Evolutionary conservation across 2,113 vertebrate genomes (phyloP).

Genomic region (Cepphus grylle): DNA sequence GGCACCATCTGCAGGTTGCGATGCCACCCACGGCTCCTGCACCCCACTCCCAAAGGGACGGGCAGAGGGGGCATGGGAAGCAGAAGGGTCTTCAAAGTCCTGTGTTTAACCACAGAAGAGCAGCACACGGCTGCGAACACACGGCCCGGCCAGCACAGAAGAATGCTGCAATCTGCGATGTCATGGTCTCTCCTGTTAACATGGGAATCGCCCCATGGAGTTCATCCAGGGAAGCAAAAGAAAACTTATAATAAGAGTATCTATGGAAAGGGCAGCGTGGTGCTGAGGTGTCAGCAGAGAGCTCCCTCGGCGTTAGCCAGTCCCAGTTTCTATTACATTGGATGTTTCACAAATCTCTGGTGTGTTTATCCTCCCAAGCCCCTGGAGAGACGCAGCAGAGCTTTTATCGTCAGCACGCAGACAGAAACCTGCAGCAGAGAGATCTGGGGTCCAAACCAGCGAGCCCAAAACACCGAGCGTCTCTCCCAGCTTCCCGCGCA

Average conservation of each 20-base stretch:
- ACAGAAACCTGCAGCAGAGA: neutral
- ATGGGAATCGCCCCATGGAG: fast-evolving
- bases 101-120: fast-evolving
- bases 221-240: neutral
- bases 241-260: fast-evolving
- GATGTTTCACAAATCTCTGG: fast-evolving
- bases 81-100: fast-evolving
- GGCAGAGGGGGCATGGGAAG: fast-evolving
- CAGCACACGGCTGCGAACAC: fast-evolving
- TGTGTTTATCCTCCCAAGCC: neutral
- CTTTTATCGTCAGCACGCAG: neutral
- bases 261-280: neutral
- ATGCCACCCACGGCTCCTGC: neutral
- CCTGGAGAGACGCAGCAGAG: fast-evolving
- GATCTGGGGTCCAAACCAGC: neutral
- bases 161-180: fast-evolving
- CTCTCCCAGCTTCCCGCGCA: neutral
- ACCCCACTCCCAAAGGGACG: neutral
- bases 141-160: neutral
- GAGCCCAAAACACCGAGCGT: fast-evolving
- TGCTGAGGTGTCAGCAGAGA: neutral
- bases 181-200: neutral
- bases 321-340: fast-evolving
- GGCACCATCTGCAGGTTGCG: conserved; percentile 68
- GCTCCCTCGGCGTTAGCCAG: neutral